Base-by-base conservation (phyloP, 37 sponge, comb jelly and placozoan genomes). In the Diacarnus erythraeanus region DNA sequence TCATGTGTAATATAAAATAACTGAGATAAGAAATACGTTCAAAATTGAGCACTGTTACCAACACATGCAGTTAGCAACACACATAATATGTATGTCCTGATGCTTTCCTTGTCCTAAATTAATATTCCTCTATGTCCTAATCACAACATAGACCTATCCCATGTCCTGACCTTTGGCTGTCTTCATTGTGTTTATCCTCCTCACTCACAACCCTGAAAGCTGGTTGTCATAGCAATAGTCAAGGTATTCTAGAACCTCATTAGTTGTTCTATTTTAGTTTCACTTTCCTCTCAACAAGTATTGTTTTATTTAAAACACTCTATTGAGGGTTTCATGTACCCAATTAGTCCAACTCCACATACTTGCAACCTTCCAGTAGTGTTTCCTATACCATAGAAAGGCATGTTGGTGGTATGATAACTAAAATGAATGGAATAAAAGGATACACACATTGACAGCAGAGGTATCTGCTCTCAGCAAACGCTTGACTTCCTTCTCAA, bases 401-500 rank as follows among this genome's bases (percentile, higher is more conserved):
- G n/a, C n/a, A n/a, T n/a, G n/a, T n/a, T n/a, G n/a, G n/a, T n/a
- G n/a, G n/a, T n/a, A n/a, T n/a, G n/a, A n/a, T n/a, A n/a, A n/a
- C n/a, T n/a, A n/a, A n/a, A n/a, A n/a, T n/a, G n/a, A n/a, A n/a
- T n/a, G n/a, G n/a, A n/a, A n/a, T n/a, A n/a, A n/a, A n/a, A 70
- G 88, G 88, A 87, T 87, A 88, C 89, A 69, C 60, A 92, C 99
- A 78, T 80, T 88, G 59, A 93, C 86, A 17, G 99, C 99, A 66
- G 67, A 59, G 25, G 88, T 42, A 69, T 98, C 99, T 72, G 87
- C 99, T 80, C 91, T 87, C 1, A 98, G 77, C 37, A 98, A 77
- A 29, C 99, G 66, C 35, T 91, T 82, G 30, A 97, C 90, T 87
- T 97, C 98, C 67, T 90, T 92, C 84, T 97, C 98, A 12, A 94